Evolutionary conservation across 1,140 invertebrate species (phyloP), one percentile per base, ranked within the genome.

Genomic region (Drosophila willistoni): DNA sequence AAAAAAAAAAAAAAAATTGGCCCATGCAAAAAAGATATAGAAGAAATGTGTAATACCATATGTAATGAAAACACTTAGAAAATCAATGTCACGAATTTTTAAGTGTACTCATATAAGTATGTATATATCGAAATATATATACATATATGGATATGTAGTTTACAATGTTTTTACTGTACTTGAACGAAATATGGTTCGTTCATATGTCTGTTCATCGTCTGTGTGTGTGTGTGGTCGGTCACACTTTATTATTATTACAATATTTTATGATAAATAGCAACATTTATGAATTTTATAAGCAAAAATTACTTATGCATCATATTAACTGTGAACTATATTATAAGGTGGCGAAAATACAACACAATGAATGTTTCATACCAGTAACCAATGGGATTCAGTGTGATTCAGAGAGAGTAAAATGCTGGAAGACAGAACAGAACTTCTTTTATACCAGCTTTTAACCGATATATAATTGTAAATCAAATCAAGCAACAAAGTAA

Each of bases 151-250:
- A 22, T 44, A 44, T 14, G 1, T 9, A 51, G 17, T 10, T 10
- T 51, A 12, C 17, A 51, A 51, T 22, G 17, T 9, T 51, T 51
- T 51, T 51, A 51, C 44, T 51, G 44, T 51, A 51, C 17, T 51
- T 51, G 44, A 17, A 19, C 44, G 44, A 51, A 51, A 47, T 19
- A 12, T 51, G 12, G 7, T 51, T 51, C 44, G 17, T 22, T 51
- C 10, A 51, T 51, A 3, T 51, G 36, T 39, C 29, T 29, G 29
- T 29, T 29, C 29, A 3, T 13, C 19, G 44, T 51, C 44, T 51
- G 17, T 51, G 44, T 51, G 44, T 29, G 44, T 39, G 25, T 25
- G 25, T 25, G 25, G 19, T 22, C 6, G 17, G n/a, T 19, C 14
- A 47, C 14, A 29, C 29, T 29, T 7, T 5, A 29, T 29, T 29